phyloP scores from a whole-genome alignment of 2,797 vertebrate genomes.

The Crocidura indochinensis region DNA sequence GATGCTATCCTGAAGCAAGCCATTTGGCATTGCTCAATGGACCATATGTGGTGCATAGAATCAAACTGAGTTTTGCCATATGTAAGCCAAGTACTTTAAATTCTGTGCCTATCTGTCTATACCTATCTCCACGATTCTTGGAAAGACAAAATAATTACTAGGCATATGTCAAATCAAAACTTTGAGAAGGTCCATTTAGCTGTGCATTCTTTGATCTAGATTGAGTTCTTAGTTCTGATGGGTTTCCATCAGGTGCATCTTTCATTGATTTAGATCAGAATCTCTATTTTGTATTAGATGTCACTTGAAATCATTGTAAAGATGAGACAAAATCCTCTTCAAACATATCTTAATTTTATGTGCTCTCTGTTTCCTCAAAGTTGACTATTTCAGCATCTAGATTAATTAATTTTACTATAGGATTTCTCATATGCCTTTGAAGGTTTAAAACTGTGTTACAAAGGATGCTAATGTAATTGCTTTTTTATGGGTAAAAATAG shows the following conservation, averaged over 20 bases:
- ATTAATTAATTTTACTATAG: slow-evolving; percentile 71
- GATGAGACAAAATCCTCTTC: slow-evolving; percentile 52
- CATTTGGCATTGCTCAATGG: no score
- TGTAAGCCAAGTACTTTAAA: no score
- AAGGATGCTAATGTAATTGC: slow-evolving; percentile 67
- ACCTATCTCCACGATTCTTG: slow-evolving; percentile 73
- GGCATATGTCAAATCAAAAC: slow-evolving; percentile 79
- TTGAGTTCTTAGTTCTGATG: slow-evolving; percentile 74
- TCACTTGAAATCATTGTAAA: slow-evolving; percentile 76
- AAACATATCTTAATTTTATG: slow-evolving; percentile 72
- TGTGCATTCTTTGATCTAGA: slow-evolving; percentile 79
- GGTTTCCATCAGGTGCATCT: slow-evolving; percentile 75
- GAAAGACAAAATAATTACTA: slow-evolving; percentile 84
- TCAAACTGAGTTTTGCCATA: no score
- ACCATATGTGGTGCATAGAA: no score
- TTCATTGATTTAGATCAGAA: slow-evolving; percentile 81
- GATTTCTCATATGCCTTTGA: slow-evolving; percentile 77
- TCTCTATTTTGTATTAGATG: slow-evolving; percentile 71
- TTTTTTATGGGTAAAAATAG: slow-evolving; percentile 78
- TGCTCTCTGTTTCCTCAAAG: slow-evolving; percentile 62
- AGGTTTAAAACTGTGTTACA: slow-evolving; percentile 77
- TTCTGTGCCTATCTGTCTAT: no score
- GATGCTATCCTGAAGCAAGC: no score
- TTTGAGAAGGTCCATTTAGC: slow-evolving; percentile 75
- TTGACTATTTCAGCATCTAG: slow-evolving; percentile 71